phyloP scores from a whole-genome alignment of 2,113 vertebrate species.

The Formicarius rufipectus region DNA sequence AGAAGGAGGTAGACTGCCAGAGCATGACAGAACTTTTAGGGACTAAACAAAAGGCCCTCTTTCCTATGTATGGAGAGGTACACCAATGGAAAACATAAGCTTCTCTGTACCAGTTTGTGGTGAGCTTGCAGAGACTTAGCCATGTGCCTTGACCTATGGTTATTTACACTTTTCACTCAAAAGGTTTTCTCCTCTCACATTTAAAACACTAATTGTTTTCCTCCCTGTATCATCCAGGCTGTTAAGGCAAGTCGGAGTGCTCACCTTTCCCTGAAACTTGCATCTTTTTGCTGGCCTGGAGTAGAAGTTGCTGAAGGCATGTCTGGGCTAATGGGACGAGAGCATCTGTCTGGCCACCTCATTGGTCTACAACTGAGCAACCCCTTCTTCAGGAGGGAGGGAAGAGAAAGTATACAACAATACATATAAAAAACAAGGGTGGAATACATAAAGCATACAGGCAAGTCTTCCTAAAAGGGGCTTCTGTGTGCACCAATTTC shows the following conservation, averaged over 20 bases:
- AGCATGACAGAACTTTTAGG: neutral
- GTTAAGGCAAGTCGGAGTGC: neutral
- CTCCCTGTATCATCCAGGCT: neutral
- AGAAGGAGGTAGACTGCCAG: neutral
- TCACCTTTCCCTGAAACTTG: neutral
- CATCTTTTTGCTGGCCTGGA: neutral
- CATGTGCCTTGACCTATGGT: neutral
- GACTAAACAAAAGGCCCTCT: neutral
- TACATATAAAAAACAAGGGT: neutral
- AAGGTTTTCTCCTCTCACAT: neutral
- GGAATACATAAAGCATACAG: neutral
- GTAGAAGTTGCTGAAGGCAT: neutral
- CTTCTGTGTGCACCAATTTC: neutral
- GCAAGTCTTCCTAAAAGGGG: neutral
- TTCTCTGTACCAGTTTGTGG: neutral
- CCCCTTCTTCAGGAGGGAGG: neutral
- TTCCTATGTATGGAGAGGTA: neutral
- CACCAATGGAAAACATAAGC: rapidly evolving
- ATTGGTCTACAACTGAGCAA: neutral
- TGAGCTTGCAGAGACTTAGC: neutral
- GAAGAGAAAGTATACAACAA: neutral
- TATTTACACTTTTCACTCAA: neutral
- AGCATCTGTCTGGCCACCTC: neutral
- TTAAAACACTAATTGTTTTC: neutral
- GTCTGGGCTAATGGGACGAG: neutral